A percentile compares a stretch with the other conserved stretches of the same genome.
Evolutionary conservation across 1,140 invertebrate genomes (phyloP).

Genomic region (Conus betulinus): DNA sequence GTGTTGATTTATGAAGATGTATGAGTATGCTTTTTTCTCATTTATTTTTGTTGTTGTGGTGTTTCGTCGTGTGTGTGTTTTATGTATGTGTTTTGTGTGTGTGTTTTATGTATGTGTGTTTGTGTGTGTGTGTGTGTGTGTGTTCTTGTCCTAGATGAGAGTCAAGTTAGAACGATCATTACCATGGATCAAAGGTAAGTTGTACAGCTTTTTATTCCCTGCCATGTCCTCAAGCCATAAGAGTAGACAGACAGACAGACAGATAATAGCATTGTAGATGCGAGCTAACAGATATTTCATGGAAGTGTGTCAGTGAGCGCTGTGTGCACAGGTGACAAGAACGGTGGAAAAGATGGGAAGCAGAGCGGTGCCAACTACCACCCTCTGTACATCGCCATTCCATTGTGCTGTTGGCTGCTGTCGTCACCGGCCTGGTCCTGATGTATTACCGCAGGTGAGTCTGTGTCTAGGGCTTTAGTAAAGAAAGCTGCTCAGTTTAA

Average conservation of each 20-base stretch:
- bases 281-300: not conserved
- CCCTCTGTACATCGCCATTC: conserved; percentile 49
- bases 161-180: not conserved
- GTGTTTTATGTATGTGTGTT: not conserved
- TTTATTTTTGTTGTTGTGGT: too few relatives aligned
- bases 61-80: too few relatives aligned
- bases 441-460: conserved; percentile 53
- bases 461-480: not conserved
- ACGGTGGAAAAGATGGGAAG: too few relatives aligned
- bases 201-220: too few relatives aligned
- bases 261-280: not conserved
- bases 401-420: conserved; percentile 43
- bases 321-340: not conserved
- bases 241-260: too few relatives aligned
- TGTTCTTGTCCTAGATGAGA: not conserved
- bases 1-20: too few relatives aligned
- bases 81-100: too few relatives aligned
- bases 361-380: conserved; percentile 40
- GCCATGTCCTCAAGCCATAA: too few relatives aligned
- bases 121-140: conserved; percentile 9
- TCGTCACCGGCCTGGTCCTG: conserved; percentile 48
- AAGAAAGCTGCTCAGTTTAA: not conserved
- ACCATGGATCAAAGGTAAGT: too few relatives aligned
- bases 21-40: too few relatives aligned
- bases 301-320: not conserved